Base-by-base conservation (phyloP, 2,113 vertebrate species). In the Microtus richardsoni region DNA sequence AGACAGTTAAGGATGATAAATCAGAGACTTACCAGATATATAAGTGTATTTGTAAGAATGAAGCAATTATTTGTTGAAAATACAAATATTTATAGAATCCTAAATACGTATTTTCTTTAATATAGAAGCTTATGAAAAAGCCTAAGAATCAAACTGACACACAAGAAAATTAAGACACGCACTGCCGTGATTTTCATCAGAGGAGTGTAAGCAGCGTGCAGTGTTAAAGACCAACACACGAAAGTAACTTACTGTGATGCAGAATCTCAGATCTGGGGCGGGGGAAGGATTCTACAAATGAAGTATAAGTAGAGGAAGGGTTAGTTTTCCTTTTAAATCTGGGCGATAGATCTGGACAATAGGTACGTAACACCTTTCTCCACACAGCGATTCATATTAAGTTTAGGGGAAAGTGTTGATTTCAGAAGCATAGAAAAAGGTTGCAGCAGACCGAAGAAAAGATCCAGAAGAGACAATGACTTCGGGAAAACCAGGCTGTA, bases 41-140 rank as follows among this genome's bases (percentile, higher is more conserved):
- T 44, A 21, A 36, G 49, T 79, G 47, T 49, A 11, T 78, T 78
- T 78, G n/a, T 91, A 89, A 83, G 60, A 93, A n/a, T 44, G 22
- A 92, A 83, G 87, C 60, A 89, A 77, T 83, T 79, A 58, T 64
- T 91, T 95, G 24, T 78, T n/a, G 88, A 91, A 94, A 91, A 79
- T 73, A 77, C 0, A 44, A 77, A 68, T 80, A 87, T 83, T 85
- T 83, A 21, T 75, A 49, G 91, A 41, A 54, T 62, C 3, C 19
- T 85, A 87, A 90, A 54, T 8, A 66, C 86, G 2, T 82, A 66
- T 70, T 95, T 91, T 54, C 54, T 91, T 58, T 44, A 93, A 44
- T 41, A 49, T 70, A 80, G 54, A 91, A 88, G 83, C 11, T 54
- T 77, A 73, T 58, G 13, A 83, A 93, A 89, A 78, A 60, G 14